These are phyloP conservation scores for Microcebus griseorufus DNA, from an alignment of 2,113 vertebrate genomes.

Conservation along the genomic window DNA sequence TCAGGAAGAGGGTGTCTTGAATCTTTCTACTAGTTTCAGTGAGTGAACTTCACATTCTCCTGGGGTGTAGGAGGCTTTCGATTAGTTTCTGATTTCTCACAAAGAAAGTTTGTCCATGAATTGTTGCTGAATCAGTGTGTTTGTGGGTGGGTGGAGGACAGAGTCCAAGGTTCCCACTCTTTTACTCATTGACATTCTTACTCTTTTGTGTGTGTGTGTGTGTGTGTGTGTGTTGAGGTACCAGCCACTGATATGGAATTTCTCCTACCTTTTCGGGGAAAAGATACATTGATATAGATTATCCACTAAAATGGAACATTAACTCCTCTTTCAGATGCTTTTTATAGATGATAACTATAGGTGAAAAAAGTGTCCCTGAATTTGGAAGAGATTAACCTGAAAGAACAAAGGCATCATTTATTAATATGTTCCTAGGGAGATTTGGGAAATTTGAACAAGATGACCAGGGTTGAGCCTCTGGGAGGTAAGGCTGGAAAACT, in stretches of 20 bases:
- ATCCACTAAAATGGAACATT: neutral
- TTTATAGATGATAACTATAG: neutral
- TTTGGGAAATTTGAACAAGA: neutral
- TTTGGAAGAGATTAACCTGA: neutral
- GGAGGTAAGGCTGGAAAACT: neutral
- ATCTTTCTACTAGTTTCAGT: neutral
- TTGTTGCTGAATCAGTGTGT: neutral
- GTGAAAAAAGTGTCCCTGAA: neutral
- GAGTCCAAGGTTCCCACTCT: neutral
- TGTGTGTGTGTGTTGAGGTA: neutral
- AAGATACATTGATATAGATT: neutral
- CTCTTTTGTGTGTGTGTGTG: no score
- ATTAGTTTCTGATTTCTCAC: neutral
- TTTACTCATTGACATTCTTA: neutral
- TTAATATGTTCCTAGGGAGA: neutral
- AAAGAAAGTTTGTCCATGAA: neutral
- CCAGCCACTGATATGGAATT: neutral
- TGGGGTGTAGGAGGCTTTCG: neutral
- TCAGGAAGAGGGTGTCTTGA: neutral
- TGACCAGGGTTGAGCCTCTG: neutral
- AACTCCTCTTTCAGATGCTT: neutral
- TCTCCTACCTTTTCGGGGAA: neutral
- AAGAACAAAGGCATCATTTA: neutral
- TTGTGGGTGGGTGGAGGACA: neutral
- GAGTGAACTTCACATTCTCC: neutral